phyloP scores from a whole-genome alignment of 2,113 vertebrate genomes.

The Ciconia boyciana region DNA sequence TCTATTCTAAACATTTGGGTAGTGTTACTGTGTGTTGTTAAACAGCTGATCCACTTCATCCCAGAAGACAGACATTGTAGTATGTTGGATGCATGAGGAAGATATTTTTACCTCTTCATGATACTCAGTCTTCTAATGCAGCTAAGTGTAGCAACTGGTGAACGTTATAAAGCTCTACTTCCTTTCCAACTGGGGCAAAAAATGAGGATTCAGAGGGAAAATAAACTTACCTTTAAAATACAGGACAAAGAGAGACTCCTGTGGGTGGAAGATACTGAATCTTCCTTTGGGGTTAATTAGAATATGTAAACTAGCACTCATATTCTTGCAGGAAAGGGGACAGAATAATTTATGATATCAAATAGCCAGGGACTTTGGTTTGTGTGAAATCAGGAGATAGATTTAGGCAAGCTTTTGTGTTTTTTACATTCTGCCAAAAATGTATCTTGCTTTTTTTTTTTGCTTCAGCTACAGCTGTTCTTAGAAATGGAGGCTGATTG shows the following conservation, averaged over 20 bases:
- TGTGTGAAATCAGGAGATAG: not conserved
- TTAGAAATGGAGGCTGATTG: slow-evolving; percentile 2
- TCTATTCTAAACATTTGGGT: not conserved
- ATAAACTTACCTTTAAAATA: slow-evolving; percentile 5
- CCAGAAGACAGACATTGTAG: not conserved
- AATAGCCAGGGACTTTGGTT: not conserved
- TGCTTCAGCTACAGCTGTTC: not conserved
- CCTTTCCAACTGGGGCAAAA: not conserved
- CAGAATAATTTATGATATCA: slow-evolving; percentile 12
- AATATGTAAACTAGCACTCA: slow-evolving; percentile 11
- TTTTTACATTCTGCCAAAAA: not conserved
- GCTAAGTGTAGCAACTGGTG: not conserved
- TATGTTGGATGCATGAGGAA: not conserved
- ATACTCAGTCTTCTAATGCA: not conserved
- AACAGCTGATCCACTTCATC: not conserved
- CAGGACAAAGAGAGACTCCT: not conserved
- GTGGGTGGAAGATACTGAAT: not conserved
- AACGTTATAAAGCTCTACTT: not conserved
- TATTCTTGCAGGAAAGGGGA: not conserved
- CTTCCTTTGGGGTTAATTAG: slow-evolving; percentile 47
- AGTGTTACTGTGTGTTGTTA: not conserved
- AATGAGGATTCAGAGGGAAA: not conserved
- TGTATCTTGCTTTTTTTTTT: not conserved
- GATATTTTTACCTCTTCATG: not conserved
- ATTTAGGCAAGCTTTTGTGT: not conserved